Evolutionary conservation across 92 coral and sea anemone species (phyloP).

Genomic region (Epizoanthus stellaris): DNA sequence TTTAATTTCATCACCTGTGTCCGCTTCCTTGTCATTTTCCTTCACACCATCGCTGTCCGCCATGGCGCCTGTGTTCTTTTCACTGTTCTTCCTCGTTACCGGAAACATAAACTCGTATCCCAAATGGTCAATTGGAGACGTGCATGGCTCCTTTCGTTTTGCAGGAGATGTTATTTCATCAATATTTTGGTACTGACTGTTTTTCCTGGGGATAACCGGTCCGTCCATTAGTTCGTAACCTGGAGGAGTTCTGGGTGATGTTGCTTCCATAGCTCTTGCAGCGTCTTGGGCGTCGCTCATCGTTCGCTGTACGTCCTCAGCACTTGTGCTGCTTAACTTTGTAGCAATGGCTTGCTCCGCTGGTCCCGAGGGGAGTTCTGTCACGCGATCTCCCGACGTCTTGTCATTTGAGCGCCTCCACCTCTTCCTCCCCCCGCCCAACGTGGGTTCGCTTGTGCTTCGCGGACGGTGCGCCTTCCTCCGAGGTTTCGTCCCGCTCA

Average conservation of each 20-base stretch:
- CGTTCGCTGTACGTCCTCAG: background rate
- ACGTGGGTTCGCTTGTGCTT: constrained; percentile 25
- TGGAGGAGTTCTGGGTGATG: constrained; percentile 21
- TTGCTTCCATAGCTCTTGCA: background rate
- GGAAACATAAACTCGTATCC: constrained; percentile 36
- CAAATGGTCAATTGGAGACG: constrained; percentile 26
- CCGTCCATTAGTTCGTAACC: constrained; percentile 35
- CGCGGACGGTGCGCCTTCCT: constrained; percentile 22
- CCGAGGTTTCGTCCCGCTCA: constrained; percentile 20
- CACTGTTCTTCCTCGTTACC: background rate
- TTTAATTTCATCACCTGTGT: background rate
- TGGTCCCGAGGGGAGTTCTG: background rate
- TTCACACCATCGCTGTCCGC: background rate
- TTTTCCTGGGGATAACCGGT: background rate
- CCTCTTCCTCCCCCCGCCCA: constrained; percentile 3
- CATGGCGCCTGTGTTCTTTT: background rate
- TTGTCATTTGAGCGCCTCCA: constrained; percentile 16
- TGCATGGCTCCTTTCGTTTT: constrained; percentile 4
- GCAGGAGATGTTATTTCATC: constrained; percentile 6
- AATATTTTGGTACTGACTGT: constrained; percentile 16
- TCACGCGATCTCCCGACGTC: background rate
- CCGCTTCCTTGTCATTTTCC: background rate
- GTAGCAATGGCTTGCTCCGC: background rate
- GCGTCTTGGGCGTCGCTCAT: background rate
- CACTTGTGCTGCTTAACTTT: background rate